Evolutionary conservation across 2,888 invertebrate genomes (phyloP).

Genomic region (Cataglyphis altisquamis): DNA sequence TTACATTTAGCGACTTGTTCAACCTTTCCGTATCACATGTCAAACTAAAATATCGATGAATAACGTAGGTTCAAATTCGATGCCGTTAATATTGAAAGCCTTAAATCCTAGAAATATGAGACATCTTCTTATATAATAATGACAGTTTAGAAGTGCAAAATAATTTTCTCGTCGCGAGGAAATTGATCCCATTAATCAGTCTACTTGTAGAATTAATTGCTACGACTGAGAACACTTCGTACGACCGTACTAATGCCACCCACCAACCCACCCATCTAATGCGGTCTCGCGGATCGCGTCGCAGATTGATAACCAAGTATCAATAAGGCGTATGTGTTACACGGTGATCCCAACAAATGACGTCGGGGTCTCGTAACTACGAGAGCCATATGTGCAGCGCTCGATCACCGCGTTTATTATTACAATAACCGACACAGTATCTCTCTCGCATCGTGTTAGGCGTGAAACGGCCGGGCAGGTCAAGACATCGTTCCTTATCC

Average conservation of each 20-base stretch:
- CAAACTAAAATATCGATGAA: neutral
- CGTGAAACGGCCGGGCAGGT: conserved; percentile 75
- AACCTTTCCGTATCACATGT: neutral
- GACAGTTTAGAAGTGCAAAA: neutral
- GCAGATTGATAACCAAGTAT: conserved; percentile 52
- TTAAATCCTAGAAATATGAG: neutral
- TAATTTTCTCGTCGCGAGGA: neutral
- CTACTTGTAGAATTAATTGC: conserved; percentile 3
- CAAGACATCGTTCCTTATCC: conserved; percentile 77
- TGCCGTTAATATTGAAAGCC: neutral
- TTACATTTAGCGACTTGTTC: neutral
- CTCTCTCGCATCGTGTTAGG: conserved; percentile 70
- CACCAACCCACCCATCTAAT: conserved; percentile 10
- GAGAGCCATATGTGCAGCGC: conserved; percentile 69
- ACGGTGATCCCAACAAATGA: conserved; percentile 65
- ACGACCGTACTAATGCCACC: neutral
- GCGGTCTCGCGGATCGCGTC: conserved; percentile 32
- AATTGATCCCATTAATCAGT: conserved; percentile 46
- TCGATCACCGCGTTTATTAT: conserved; percentile 76
- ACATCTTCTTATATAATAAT: neutral
- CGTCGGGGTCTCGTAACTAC: conserved; percentile 69
- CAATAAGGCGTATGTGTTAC: conserved; percentile 53
- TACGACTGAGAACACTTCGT: neutral
- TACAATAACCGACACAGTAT: conserved; percentile 65
- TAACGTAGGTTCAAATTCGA: neutral